phyloP scores from a whole-genome alignment of 2,888 invertebrate species.

The Melinaea marsaeus region DNA sequence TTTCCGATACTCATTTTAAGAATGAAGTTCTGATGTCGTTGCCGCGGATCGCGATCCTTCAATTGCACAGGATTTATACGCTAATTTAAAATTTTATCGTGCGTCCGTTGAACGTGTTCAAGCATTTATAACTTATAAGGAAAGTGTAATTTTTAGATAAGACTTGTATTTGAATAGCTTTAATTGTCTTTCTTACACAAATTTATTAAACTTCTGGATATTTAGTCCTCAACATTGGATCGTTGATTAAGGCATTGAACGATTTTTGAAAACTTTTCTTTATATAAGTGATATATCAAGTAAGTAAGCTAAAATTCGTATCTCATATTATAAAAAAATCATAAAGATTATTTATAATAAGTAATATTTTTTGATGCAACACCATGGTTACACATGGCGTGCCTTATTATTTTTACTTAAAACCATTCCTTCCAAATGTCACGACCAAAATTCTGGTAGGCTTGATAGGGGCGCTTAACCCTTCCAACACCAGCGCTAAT shows the following conservation, averaged over 20 bases:
- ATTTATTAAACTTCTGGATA: too few species aligned
- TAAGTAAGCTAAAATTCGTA: too few species aligned
- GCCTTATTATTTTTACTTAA: conserved; percentile 2
- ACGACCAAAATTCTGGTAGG: conserved; percentile 8
- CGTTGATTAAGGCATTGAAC: too few species aligned
- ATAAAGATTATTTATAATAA: too few species aligned
- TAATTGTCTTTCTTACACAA: not conserved
- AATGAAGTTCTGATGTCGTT: conserved; percentile 70
- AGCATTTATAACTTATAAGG: too few species aligned
- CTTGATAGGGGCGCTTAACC: conserved; percentile 7
- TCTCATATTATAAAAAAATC: too few species aligned
- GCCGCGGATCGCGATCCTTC: conserved; percentile 50
- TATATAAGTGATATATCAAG: too few species aligned
- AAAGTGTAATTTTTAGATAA: too few species aligned
- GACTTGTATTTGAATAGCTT: not conserved
- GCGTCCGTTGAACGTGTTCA: too few species aligned
- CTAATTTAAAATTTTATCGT: conserved; percentile 33
- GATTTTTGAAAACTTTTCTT: too few species aligned
- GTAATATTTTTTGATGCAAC: too few species aligned
- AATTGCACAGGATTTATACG: conserved; percentile 36
- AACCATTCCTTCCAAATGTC: conserved; percentile 5
- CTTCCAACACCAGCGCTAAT: conserved; percentile 17
- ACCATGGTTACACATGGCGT: not conserved
- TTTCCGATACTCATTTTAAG: conserved; percentile 77
- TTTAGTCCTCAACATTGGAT: too few species aligned